These are phyloP conservation scores for Dipus sagitta DNA, from an alignment of 2,797 vertebrate species.

Conservation along the genomic window DNA sequence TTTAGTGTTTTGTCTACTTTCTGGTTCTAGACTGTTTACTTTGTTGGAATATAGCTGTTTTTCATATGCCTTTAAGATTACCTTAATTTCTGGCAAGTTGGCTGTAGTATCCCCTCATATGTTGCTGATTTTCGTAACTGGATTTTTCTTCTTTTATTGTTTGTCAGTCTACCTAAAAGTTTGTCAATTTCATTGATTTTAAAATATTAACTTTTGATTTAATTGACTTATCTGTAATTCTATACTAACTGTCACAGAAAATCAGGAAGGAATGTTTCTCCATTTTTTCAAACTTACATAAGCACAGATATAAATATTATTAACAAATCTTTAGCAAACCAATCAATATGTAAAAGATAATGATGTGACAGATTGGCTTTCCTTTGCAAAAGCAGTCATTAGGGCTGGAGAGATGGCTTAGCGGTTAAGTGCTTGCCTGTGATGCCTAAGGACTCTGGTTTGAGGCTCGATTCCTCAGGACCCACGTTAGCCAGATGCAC, in stretches of 20 bases:
- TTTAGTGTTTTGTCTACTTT: conserved; percentile 1
- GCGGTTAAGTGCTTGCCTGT: too few relatives aligned
- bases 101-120: not conserved
- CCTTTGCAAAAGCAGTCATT: not conserved
- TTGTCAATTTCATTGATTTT: not conserved
- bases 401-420: too few relatives aligned
- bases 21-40: not conserved
- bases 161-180: not conserved
- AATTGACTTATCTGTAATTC: not conserved
- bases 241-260: not conserved
- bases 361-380: not conserved
- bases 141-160: not conserved
- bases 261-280: not conserved
- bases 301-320: not conserved
- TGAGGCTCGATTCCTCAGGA: too few relatives aligned
- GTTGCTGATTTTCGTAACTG: not conserved
- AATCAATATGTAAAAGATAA: not conserved
- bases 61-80: not conserved
- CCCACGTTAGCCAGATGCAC: too few relatives aligned
- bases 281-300: not conserved
- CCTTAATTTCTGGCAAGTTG: conserved; percentile 25
- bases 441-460: too few relatives aligned
- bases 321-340: not conserved
- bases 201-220: not conserved
- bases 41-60: not conserved